Evolutionary conservation across 2,113 vertebrate species (phyloP).

Genomic region (Halichoeres trimaculatus): DNA sequence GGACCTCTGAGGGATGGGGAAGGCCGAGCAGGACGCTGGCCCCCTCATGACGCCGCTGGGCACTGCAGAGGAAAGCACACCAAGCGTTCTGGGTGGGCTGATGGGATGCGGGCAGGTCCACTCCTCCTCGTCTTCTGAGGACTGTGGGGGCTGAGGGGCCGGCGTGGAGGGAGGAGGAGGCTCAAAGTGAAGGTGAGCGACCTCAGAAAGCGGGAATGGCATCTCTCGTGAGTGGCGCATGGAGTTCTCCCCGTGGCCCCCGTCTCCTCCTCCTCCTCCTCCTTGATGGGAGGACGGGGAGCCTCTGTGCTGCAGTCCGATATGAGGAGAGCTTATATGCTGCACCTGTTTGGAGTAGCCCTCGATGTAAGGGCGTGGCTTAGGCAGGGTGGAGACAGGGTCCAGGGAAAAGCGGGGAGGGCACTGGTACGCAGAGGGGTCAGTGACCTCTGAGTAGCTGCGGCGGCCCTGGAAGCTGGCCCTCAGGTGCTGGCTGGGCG

Average conservation of each 20-base stretch:
- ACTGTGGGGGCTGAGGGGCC: slow-evolving; percentile 83
- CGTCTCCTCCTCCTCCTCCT: slow-evolving; percentile 68
- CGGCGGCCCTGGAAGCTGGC: slow-evolving; percentile 95
- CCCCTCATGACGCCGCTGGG: slow-evolving; percentile 87
- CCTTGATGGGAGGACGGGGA: slow-evolving; percentile 66
- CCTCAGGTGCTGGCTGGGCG: slow-evolving; percentile 90
- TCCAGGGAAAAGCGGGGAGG: slow-evolving; percentile 89
- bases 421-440: slow-evolving; percentile 90
- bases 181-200: slow-evolving; percentile 90
- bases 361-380: slow-evolving; percentile 90
- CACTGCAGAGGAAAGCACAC: slow-evolving; percentile 81
- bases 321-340: slow-evolving; percentile 59
- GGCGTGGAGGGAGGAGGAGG: slow-evolving; percentile 73
- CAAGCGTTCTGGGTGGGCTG: slow-evolving; percentile 87
- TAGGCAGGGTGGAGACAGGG: slow-evolving; percentile 91
- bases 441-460: slow-evolving; percentile 94
- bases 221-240: slow-evolving; percentile 85
- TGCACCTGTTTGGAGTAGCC: slow-evolving; percentile 84
- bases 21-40: slow-evolving; percentile 92
- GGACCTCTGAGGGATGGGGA: slow-evolving; percentile 87
- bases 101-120: slow-evolving; percentile 90
- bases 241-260: slow-evolving; percentile 74
- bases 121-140: slow-evolving; percentile 94
- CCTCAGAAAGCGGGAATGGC: slow-evolving; percentile 91
- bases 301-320: slow-evolving; percentile 71